A percentile compares a stretch with the other conserved stretches of the same genome.
Conservation (phyloP, 2,888 invertebrate species). For the Eretmocerus hayati region DNA sequence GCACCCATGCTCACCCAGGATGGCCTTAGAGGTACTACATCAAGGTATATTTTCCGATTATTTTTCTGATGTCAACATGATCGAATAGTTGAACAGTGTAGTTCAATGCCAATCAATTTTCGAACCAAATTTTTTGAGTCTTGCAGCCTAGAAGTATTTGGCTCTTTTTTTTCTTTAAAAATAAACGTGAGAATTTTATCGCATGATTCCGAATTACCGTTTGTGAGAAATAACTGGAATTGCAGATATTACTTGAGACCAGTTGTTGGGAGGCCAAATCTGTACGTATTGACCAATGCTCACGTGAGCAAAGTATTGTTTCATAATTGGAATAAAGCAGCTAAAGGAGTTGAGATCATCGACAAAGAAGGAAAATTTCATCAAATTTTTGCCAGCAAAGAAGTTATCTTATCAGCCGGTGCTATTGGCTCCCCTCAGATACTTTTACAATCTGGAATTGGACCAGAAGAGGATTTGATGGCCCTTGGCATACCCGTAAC, state of each 20-base stretch:
- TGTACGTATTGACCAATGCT: slow-evolving; percentile 49
- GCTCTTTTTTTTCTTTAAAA: not conserved
- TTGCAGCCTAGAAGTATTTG: no score
- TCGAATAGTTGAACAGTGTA: no score
- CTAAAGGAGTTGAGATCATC: slow-evolving; percentile 52
- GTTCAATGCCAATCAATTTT: no score
- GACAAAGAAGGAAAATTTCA: slow-evolving; percentile 42
- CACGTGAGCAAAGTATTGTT: slow-evolving; percentile 46
- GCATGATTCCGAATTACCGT: no score
- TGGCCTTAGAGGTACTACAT: slow-evolving; percentile 50
- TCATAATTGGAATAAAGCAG: slow-evolving; percentile 45
- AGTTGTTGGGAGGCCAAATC: slow-evolving; percentile 41
- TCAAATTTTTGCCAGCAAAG: slow-evolving; percentile 46
- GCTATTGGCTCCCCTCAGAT: slow-evolving; percentile 51
- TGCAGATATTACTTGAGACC: slow-evolving; percentile 49
- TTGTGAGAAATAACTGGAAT: not conserved
- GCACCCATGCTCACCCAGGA: slow-evolving; percentile 45
- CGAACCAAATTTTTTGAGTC: no score
- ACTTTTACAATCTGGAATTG: slow-evolving; percentile 52
- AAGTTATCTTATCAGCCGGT: slow-evolving; percentile 51
- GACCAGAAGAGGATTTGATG: slow-evolving; percentile 46
- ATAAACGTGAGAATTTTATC: no score
- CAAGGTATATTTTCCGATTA: slow-evolving; percentile 30
- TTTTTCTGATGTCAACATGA: no score
- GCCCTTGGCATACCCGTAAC: slow-evolving; percentile 34